A percentile compares a stretch with the other conserved stretches of the same genome.
Conservation (phyloP, 2,113 vertebrate genomes). For the Erythrolamprus reginae region DNA sequence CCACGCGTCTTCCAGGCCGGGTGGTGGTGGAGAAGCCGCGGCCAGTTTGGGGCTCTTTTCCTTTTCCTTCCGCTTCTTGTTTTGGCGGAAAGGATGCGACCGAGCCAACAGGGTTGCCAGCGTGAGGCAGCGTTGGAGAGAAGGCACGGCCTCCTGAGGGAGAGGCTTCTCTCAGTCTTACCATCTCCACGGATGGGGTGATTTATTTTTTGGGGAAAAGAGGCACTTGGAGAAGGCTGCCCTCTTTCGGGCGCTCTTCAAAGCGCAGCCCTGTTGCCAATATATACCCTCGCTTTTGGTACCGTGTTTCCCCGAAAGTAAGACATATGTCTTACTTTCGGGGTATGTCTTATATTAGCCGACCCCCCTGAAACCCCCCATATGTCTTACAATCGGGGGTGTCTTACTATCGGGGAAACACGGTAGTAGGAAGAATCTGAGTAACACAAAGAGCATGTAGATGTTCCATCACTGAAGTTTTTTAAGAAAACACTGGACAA, state of each 20-base stretch:
- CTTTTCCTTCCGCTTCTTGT: conserved; percentile 32
- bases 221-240: neutral
- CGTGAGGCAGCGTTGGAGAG: conserved; percentile 8
- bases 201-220: neutral
- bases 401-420: no score
- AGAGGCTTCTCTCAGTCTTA: neutral
- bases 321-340: no score
- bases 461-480: no score
- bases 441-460: neutral
- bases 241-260: neutral
- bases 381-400: no score
- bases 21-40: conserved; percentile 27
- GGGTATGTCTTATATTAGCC: no score
- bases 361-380: no score
- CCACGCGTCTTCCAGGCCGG: conserved; percentile 18
- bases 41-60: neutral
- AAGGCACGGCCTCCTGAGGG: neutral
- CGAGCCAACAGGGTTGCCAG: conserved; percentile 14
- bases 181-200: neutral
- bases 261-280: neutral
- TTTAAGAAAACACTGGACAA: no score
- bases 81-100: neutral
- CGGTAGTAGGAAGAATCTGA: neutral
- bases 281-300: no score
- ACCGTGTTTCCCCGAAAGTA: no score